Base-by-base conservation (phyloP, 1,140 invertebrate genomes). In the Cotesia vestalis region DNA sequence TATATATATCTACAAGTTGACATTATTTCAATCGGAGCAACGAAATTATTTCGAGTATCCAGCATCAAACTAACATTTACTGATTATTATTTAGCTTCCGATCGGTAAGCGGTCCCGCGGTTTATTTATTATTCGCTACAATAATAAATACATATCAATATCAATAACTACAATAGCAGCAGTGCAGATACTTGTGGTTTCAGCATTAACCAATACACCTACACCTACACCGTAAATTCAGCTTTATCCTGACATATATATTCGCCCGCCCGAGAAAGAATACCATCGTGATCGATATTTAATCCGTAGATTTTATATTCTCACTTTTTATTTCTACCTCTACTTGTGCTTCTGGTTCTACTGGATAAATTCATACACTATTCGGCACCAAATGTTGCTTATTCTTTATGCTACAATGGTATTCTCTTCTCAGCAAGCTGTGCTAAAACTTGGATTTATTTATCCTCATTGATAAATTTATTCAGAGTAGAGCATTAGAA, bases 261-360 rank as follows among this genome's bases (percentile, higher is more conserved):
- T 35, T 38, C 40, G 34, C 20, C 63, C 34, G 20, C 17, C 40
- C 4, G 20, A 35, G 36, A 72, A 64, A 72, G 60, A 72, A 72
- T 72, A 51, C 12, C n/a, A 9, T 36, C 11, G 14, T 64, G 62
- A 64, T 38, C 60, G 60, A 64, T 71, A 61, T 71, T 71, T 66
- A 66, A 66, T 66, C 63, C 40, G 46, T 51, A 17, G 63, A 66
- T 66, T 66, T 66, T 9, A 66, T 17, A 52, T 66, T 66, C 17
- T 4, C 38, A 66, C 40, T 46, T 66, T 27, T 27, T 27, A 27
- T 27, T 27, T 27, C 8, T 20, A 57, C 53, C 3, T 20, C 8
- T 55, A 11, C 53, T 20, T 55, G 17, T 20, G 12, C 53, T 57
- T 57, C n/a, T 12, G n/a, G 9, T 46, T 46, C 40, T 46, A 46